Conservation (phyloP, 64 coral and sea anemone species). For the Stichodactyla mertensii region DNA sequence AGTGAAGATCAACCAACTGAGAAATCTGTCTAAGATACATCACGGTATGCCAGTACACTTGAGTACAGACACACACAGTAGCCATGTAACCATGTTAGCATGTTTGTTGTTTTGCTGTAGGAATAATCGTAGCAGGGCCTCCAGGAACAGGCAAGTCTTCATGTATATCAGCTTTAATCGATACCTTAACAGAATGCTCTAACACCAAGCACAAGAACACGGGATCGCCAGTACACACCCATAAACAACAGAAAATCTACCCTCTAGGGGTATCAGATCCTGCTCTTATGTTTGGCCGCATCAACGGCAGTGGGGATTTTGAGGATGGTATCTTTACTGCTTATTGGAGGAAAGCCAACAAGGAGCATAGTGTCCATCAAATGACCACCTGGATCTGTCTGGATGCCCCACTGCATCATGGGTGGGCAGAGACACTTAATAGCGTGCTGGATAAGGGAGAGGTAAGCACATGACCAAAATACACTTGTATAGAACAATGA, state of each 20-base stretch:
- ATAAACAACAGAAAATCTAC: conserved; percentile 84
- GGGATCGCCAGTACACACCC: conserved; percentile 77
- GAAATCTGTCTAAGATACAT: conserved; percentile 74
- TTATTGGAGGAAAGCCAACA: conserved; percentile 93
- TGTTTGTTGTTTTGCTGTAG: background rate
- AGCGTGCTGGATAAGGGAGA: conserved; percentile 89
- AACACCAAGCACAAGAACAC: conserved; percentile 88
- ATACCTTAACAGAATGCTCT: conserved; percentile 79
- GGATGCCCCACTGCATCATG: conserved; percentile 86
- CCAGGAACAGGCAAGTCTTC: conserved; percentile 85
- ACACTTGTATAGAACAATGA: background rate
- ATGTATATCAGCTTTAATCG: conserved; percentile 75
- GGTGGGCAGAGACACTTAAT: conserved; percentile 90
- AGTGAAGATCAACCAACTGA: conserved; percentile 80
- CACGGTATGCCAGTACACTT: conserved; percentile 39
- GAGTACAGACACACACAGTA: background rate
- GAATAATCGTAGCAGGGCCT: conserved; percentile 81
- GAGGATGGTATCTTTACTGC: conserved; percentile 90
- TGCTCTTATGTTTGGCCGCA: conserved; percentile 82
- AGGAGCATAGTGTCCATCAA: conserved; percentile 87
- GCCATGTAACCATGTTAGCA: background rate
- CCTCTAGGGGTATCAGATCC: conserved; percentile 83
- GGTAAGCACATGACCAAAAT: conserved; percentile 2
- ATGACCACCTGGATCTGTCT: conserved; percentile 97
- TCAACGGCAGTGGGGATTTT: conserved; percentile 70